phyloP scores from a whole-genome alignment of 2,113 vertebrate genomes.

The Charina bottae region DNA sequence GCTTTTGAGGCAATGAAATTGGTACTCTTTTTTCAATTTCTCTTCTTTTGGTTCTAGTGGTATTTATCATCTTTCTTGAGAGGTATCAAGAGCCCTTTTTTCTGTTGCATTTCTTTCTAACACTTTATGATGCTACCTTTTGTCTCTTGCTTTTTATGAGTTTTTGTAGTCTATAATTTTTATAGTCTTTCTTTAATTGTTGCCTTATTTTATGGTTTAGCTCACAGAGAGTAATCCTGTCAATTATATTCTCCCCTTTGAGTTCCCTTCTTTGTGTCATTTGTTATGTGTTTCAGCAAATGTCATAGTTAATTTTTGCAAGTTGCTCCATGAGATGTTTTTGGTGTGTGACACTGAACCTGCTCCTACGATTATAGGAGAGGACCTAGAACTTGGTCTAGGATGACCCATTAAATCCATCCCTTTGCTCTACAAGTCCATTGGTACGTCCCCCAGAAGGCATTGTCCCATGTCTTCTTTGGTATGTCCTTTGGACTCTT shows the following conservation, averaged over 20 bases:
- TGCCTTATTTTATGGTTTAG: neutral
- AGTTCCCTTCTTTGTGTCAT: neutral
- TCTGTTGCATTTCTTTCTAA: neutral
- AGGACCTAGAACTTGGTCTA: neutral
- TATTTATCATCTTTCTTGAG: neutral
- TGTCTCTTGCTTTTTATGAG: neutral
- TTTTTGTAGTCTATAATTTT: neutral
- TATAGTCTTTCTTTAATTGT: neutral
- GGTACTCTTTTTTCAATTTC: neutral
- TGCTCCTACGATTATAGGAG: neutral
- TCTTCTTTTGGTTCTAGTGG: neutral
- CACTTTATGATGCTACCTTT: neutral
- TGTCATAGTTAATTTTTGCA: neutral
- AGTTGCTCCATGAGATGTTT: neutral
- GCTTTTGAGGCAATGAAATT: neutral
- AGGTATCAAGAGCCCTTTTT: neutral
- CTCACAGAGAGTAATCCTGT: neutral
- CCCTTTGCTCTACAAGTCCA: neutral
- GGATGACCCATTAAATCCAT: neutral
- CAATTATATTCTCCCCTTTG: neutral
- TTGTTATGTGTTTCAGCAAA: neutral
- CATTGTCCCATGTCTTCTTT: neutral
- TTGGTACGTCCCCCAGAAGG: neutral
- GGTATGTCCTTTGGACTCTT: neutral
- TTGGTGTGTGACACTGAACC: neutral